Evolutionary conservation across 2,113 vertebrate genomes (phyloP).

Genomic region (Bucco capensis): DNA sequence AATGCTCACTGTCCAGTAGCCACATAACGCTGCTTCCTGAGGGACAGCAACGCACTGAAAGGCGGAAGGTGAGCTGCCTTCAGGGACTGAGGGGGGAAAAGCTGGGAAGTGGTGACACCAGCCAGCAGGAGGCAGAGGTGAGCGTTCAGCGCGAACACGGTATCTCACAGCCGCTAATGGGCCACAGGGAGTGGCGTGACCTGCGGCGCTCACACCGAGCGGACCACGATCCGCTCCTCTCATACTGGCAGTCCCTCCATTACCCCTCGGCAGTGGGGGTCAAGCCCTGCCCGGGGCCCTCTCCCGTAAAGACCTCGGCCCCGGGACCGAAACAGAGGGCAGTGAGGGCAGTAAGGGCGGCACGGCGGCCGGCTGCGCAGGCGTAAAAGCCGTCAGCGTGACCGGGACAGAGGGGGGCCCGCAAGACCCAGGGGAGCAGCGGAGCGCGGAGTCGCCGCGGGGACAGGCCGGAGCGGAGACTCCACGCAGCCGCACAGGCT

Average conservation of each 20-base stretch:
- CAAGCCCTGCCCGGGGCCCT: too few species aligned
- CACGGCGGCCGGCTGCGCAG: too few species aligned
- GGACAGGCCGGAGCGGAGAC: background rate
- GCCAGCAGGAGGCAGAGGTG: background rate
- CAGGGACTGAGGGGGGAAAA: fast-evolving
- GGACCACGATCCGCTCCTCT: background rate
- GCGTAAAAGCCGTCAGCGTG: background rate
- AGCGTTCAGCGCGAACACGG: background rate
- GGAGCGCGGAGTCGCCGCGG: background rate
- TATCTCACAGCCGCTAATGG: too few species aligned
- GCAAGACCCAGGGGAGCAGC: too few species aligned
- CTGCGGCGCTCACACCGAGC: too few species aligned
- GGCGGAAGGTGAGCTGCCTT: background rate
- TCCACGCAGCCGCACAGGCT: fast-evolving
- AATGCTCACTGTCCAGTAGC: fast-evolving
- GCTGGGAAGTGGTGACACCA: fast-evolving
- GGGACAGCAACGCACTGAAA: fast-evolving
- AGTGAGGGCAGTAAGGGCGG: background rate
- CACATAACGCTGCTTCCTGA: background rate
- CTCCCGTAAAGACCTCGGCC: too few species aligned
- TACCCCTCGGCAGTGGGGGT: too few species aligned
- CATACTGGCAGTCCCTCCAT: too few species aligned
- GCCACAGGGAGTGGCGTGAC: too few species aligned
- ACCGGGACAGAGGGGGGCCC: background rate
- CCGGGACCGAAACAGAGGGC: too few species aligned